Conservation (phyloP, 2,888 invertebrate genomes). For the Agapostemon virescens region DNA sequence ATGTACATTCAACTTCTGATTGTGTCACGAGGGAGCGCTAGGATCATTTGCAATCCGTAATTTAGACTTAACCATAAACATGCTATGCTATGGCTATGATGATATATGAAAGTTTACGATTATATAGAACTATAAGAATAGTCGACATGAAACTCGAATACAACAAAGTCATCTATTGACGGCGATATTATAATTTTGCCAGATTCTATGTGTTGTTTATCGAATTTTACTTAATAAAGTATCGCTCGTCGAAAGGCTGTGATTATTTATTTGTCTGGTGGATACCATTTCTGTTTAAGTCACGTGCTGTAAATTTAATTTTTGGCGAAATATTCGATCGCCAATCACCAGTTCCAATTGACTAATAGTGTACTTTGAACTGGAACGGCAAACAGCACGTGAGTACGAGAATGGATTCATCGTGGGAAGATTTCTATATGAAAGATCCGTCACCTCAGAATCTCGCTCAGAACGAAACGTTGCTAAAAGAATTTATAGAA, state of each 20-base stretch:
- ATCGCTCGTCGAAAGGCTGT: neutral
- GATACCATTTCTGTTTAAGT: neutral
- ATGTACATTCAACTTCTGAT: neutral
- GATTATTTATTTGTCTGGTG: neutral
- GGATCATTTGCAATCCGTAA: neutral
- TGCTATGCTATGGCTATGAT: neutral
- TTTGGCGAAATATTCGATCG: neutral
- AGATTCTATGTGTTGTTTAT: neutral
- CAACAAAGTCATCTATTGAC: neutral
- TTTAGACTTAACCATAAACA: neutral
- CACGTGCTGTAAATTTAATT: neutral
- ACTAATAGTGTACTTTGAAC: neutral
- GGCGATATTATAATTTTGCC: neutral
- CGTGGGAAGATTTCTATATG: conserved; percentile 93
- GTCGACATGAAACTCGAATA: too few relatives aligned
- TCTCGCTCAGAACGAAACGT: conserved; percentile 87
- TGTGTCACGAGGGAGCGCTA: conserved; percentile 9
- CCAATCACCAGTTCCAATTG: neutral
- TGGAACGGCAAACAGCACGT: neutral
- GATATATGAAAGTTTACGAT: neutral
- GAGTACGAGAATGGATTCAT: conserved; percentile 76
- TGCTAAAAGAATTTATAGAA: conserved; percentile 88
- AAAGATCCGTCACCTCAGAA: conserved; percentile 89
- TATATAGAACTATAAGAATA: neutral
- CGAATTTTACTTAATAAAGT: neutral